A percentile compares a stretch with the other conserved stretches of the same genome.
Evolutionary conservation across 30 jellyfish, hydroid and myxozoan species (phyloP).

Genomic region (Turritopsis dohrnii): DNA sequence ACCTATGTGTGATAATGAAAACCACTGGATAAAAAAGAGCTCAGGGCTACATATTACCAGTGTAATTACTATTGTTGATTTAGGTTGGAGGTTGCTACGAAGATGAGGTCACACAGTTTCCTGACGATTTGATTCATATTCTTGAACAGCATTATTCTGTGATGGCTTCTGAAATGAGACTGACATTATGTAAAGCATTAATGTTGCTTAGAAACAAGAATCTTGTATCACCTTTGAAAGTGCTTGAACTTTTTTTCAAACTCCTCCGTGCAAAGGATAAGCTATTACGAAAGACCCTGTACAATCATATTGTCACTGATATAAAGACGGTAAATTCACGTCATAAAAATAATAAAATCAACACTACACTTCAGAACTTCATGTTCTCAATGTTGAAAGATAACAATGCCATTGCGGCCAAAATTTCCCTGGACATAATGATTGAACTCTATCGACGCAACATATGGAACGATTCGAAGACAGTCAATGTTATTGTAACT

Average conservation of each 20-base stretch:
- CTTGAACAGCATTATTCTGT: slow-evolving; percentile 55
- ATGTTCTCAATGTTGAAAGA: slow-evolving; percentile 89
- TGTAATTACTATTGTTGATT: no score
- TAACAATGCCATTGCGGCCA: slow-evolving; percentile 71
- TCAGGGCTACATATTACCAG: no score
- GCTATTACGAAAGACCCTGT: slow-evolving; percentile 65
- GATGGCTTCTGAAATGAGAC: slow-evolving; percentile 71
- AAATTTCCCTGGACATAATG: slow-evolving; percentile 82
- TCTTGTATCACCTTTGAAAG: slow-evolving; percentile 57
- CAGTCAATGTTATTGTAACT: slow-evolving; percentile 88
- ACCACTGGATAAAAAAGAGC: no score
- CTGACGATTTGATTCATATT: slow-evolving; percentile 49
- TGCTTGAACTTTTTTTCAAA: slow-evolving; percentile 69
- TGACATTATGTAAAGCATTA: slow-evolving; percentile 67
- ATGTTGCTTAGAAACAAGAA: slow-evolving; percentile 72
- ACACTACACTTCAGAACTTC: slow-evolving; percentile 72
- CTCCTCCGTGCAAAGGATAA: slow-evolving; percentile 82
- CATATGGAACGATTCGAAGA: slow-evolving; percentile 91
- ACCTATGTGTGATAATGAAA: no score
- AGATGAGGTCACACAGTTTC: slow-evolving; percentile 50
- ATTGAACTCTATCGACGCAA: slow-evolving; percentile 82
- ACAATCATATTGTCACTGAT: slow-evolving; percentile 74
- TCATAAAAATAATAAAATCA: slow-evolving; percentile 71
- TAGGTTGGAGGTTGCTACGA: slow-evolving; percentile 57
- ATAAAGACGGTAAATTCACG: slow-evolving; percentile 60